Evolutionary conservation across 2,888 invertebrate species (phyloP).

Genomic region (Cosmia trapezina): DNA sequence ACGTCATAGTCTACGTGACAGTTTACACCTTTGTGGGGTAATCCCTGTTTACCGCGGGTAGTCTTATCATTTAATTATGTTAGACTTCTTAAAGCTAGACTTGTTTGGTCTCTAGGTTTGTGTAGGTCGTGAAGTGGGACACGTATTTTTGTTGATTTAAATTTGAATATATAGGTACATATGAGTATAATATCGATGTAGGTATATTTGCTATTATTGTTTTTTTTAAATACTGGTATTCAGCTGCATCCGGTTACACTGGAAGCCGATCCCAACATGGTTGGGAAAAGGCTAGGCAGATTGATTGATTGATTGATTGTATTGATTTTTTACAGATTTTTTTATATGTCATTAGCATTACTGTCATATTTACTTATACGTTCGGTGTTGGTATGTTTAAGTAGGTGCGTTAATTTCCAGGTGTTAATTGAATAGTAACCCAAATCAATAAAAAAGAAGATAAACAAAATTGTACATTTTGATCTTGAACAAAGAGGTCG

Average conservation of each 20-base stretch:
- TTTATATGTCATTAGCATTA: not conserved
- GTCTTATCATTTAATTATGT: conserved; percentile 58
- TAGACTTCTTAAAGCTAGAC: conserved; percentile 44
- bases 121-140: conserved; percentile 16
- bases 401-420: not conserved
- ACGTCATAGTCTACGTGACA: conserved; percentile 64
- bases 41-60: conserved; percentile 47
- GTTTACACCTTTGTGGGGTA: conserved; percentile 63
- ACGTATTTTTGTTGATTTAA: conserved; percentile 24
- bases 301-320: too few species aligned
- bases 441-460: not conserved
- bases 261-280: too few species aligned
- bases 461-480: too few species aligned
- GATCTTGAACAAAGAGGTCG: too few species aligned
- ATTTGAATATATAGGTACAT: too few species aligned
- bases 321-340: too few species aligned
- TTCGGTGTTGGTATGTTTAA: not conserved
- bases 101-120: conserved; percentile 26
- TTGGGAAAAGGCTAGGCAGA: too few species aligned
- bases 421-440: not conserved
- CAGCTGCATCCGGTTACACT: too few species aligned
- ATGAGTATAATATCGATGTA: too few species aligned
- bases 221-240: too few species aligned
- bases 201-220: too few species aligned
- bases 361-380: not conserved